A percentile compares a stretch with the other conserved stretches of the same genome.
These are phyloP conservation scores for Forficula auricularia DNA, from an alignment of 1,140 invertebrate species.

Conservation along the genomic window DNA sequence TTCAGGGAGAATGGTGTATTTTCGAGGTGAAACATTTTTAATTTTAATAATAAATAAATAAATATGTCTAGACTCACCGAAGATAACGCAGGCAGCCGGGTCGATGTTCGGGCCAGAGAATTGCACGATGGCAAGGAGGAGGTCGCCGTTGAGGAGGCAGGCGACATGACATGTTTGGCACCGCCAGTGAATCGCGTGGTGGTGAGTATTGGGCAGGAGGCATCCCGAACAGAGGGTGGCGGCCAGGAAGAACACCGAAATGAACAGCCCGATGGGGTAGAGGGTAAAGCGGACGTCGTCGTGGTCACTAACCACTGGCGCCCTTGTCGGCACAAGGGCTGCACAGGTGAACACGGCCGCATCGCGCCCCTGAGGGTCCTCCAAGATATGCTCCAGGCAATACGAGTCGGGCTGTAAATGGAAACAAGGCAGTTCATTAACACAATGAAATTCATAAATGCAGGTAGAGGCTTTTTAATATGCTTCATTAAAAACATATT, in stretches of 20 bases:
- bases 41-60: too few relatives aligned
- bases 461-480: too few relatives aligned
- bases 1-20: too few relatives aligned
- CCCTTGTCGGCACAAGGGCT: constrained; percentile 7
- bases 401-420: constrained; percentile 33
- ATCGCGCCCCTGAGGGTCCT: constrained; percentile 25
- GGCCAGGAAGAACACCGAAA: constrained; percentile 57
- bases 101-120: constrained; percentile 36
- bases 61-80: constrained; percentile 52
- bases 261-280: constrained; percentile 53
- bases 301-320: too few relatives aligned
- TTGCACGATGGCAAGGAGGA: constrained; percentile 55
- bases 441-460: too few relatives aligned
- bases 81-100: constrained; percentile 35
- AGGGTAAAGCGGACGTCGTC: constrained; percentile 40
- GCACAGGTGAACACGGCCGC: constrained; percentile 42
- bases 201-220: constrained; percentile 56
- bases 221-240: constrained; percentile 56
- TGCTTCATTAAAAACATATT: too few relatives aligned
- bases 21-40: too few relatives aligned
- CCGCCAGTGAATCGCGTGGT: constrained; percentile 67
- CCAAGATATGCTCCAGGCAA: constrained; percentile 40
- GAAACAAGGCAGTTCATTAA: too few relatives aligned
- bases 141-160: constrained; percentile 56
- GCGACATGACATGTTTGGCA: constrained; percentile 68